Conservation (phyloP, 92 coral and sea anemone genomes). For the Porites lobata region DNA sequence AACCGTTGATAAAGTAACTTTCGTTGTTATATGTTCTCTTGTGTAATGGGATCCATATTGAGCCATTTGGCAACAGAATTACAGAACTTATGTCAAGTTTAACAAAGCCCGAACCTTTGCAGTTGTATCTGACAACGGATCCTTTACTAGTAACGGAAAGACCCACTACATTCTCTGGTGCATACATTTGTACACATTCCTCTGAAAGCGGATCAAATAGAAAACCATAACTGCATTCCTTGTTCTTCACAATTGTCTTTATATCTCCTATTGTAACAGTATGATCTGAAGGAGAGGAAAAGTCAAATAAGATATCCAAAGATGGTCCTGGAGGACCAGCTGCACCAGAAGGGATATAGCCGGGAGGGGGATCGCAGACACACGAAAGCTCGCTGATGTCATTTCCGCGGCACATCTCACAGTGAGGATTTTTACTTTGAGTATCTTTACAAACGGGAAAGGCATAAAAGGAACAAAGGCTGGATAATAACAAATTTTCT, state of each 20-base stretch:
- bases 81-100: background rate
- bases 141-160: background rate
- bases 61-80: constrained; percentile 25
- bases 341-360: no score
- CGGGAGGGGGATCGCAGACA: no score
- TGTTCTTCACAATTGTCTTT: background rate
- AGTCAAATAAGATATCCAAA: constrained; percentile 37
- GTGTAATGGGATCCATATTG: constrained; percentile 27
- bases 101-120: background rate
- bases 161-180: background rate
- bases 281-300: constrained; percentile 5
- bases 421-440: constrained; percentile 31
- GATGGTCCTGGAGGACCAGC: background rate
- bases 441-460: constrained; percentile 4
- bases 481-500: constrained; percentile 3
- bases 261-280: background rate
- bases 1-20: constrained; percentile 12
- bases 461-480: constrained; percentile 36
- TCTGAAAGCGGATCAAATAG: constrained; percentile 33
- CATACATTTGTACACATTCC: background rate
- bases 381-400: background rate
- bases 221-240: constrained; percentile 12
- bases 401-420: constrained; percentile 13
- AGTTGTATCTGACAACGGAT: background rate
- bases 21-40: constrained; percentile 1